Conservation (phyloP, 1,140 invertebrate genomes). For the Bombus soroeensis region DNA sequence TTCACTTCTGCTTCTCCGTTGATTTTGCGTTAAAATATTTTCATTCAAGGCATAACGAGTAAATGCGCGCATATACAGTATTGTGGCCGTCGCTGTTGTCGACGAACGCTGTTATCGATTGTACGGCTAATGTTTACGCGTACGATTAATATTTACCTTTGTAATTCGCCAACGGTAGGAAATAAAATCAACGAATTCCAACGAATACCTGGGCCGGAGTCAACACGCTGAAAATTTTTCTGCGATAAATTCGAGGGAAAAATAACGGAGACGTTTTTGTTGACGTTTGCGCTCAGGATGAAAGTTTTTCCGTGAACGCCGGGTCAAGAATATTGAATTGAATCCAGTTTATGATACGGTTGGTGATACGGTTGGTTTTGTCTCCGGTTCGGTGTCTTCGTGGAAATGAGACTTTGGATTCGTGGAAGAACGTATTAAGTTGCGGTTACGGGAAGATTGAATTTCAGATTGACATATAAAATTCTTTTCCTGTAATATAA, state of each 20-base stretch:
- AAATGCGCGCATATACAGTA: background rate
- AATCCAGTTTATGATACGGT: background rate
- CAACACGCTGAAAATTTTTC: background rate
- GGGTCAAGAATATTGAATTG: background rate
- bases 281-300: background rate
- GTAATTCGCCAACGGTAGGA: background rate
- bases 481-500: no score
- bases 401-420: no score
- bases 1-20: background rate
- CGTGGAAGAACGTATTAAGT: no score
- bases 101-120: background rate
- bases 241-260: background rate
- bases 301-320: background rate
- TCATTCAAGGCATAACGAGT: background rate
- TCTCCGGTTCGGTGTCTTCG: no score
- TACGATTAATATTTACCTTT: conserved; percentile 16
- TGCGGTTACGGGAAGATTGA: no score
- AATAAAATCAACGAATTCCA: conserved; percentile 18
- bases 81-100: no score
- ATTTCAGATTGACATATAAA: no score
- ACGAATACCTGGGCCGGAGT: background rate
- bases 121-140: background rate
- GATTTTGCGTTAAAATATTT: background rate
- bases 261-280: background rate
- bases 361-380: no score